Evolutionary conservation across 2,797 vertebrate species (phyloP).

Genomic region (Liasis olivaceus): DNA sequence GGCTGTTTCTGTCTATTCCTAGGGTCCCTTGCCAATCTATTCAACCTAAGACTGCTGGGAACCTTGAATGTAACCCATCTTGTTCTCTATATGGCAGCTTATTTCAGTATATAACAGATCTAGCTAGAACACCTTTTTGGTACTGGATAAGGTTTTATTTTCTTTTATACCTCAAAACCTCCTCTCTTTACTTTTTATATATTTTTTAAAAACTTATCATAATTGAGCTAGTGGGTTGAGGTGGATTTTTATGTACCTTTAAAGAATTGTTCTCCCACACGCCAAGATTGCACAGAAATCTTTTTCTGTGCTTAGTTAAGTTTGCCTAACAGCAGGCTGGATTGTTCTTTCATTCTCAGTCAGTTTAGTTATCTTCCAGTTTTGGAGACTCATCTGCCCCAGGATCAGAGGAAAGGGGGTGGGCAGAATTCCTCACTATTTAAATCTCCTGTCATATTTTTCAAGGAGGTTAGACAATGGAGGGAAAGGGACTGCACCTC

Average conservation of each 20-base stretch:
- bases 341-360: not conserved
- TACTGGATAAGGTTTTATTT: not conserved
- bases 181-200: not conserved
- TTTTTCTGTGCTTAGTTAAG: not conserved
- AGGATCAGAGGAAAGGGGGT: not conserved
- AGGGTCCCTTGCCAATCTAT: not conserved
- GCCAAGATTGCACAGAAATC: not conserved
- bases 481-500: not conserved
- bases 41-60: not conserved
- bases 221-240: not conserved
- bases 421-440: not conserved
- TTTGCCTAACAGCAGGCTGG: not conserved
- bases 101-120: not conserved
- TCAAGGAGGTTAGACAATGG: not conserved
- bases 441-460: not conserved
- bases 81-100: not conserved
- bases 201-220: not conserved
- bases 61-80: not conserved
- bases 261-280: not conserved
- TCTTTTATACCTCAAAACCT: not conserved
- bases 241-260: not conserved
- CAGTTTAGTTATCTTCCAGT: not conserved
- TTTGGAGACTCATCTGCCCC: not conserved
- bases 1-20: not conserved
- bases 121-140: not conserved